Evolutionary conservation across 2,797 vertebrate species (phyloP).

Genomic region (Numenius phaeopus): DNA sequence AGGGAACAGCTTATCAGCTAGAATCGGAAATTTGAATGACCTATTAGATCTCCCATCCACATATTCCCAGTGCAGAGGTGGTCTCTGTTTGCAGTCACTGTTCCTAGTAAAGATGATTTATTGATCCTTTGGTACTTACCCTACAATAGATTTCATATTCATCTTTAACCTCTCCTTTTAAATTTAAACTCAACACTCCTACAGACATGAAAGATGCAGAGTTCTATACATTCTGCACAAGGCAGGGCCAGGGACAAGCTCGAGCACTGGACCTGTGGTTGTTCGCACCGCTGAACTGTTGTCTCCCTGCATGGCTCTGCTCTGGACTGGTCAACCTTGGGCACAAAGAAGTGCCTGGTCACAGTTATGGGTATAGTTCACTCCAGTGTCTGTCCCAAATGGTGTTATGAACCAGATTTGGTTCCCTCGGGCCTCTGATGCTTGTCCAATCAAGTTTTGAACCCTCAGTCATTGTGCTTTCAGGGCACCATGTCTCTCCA

Average conservation of each 20-base stretch:
- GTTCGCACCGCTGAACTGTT: background rate
- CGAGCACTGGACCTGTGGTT: background rate
- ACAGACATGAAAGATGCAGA: background rate
- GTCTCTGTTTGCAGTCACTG: background rate
- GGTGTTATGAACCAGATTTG: background rate
- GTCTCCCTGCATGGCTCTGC: background rate
- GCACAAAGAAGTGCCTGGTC: background rate
- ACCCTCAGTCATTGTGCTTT: background rate
- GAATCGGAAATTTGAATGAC: background rate
- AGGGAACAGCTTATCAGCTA: background rate
- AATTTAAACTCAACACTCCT: background rate
- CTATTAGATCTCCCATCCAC: background rate
- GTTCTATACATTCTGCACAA: background rate
- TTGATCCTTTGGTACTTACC: background rate
- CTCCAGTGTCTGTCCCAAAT: background rate
- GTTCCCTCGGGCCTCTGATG: background rate
- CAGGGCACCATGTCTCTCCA: background rate
- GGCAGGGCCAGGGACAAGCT: background rate
- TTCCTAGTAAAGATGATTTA: background rate
- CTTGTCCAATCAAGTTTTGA: background rate
- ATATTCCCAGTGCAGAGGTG: background rate
- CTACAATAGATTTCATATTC: background rate
- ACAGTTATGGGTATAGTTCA: background rate
- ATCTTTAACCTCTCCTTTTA: background rate
- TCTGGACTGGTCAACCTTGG: fast-evolving